A percentile compares a stretch with the other conserved stretches of the same genome.
phyloP scores from a whole-genome alignment of 1,140 invertebrate genomes.

The Papilio polyxenes region DNA sequence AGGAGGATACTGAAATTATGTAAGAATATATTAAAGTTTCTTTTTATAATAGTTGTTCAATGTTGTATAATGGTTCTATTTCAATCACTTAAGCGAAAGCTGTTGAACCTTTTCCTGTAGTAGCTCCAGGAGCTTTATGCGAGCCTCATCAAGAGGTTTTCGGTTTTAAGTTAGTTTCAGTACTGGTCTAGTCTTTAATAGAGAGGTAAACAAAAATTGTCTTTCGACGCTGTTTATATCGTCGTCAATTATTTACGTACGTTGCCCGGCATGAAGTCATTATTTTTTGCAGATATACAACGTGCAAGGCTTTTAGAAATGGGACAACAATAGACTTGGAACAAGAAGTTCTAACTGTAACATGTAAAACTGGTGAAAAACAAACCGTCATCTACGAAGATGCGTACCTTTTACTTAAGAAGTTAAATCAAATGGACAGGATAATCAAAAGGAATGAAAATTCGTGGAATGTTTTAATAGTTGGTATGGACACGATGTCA shows the following conservation, averaged over 20 bases:
- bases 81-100: too few species aligned
- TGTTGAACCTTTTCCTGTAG: too few species aligned
- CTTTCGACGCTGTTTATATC: too few species aligned
- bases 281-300: slow-evolving; percentile 52
- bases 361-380: slow-evolving; percentile 46
- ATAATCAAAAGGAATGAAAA: slow-evolving; percentile 24
- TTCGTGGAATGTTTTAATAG: slow-evolving; percentile 84
- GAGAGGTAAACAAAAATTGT: not conserved
- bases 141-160: too few species aligned
- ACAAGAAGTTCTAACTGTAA: slow-evolving; percentile 58
- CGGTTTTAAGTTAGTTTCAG: not conserved
- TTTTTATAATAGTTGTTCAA: too few species aligned
- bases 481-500: slow-evolving; percentile 93
- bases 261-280: not conserved
- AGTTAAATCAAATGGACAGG: slow-evolving; percentile 38
- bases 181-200: not conserved
- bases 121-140: too few species aligned
- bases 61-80: too few species aligned
- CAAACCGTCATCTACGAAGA: slow-evolving; percentile 56
- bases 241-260: too few species aligned
- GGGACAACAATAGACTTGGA: slow-evolving; percentile 46
- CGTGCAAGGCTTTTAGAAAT: slow-evolving; percentile 52
- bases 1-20: slow-evolving; percentile 47
- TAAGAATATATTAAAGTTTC: slow-evolving; percentile 35
- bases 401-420: slow-evolving; percentile 58